These are phyloP conservation scores for Castor canadensis DNA, from an alignment of 2,113 vertebrate genomes.

Conservation along the genomic window DNA sequence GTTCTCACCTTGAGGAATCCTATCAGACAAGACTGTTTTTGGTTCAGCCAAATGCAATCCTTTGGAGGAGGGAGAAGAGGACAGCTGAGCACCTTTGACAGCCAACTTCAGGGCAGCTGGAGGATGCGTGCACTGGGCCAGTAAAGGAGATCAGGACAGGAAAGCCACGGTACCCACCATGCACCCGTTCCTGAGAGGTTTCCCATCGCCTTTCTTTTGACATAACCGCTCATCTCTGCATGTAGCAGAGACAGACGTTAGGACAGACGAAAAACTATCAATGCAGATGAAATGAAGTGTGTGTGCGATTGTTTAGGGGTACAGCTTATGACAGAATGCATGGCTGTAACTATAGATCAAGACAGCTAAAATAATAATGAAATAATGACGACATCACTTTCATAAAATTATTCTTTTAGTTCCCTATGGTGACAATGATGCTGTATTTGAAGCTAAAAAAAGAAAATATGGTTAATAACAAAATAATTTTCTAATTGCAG, in stretches of 20 bases:
- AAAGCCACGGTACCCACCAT: not conserved
- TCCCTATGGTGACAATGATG: not conserved
- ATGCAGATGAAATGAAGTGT: not conserved
- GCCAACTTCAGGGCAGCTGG: constrained; percentile 44
- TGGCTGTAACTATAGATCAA: not conserved
- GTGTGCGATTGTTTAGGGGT: not conserved
- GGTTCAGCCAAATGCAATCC: not conserved
- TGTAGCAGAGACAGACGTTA: not conserved
- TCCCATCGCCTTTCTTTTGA: not conserved
- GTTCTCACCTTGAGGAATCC: not conserved
- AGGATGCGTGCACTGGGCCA: constrained; percentile 30
- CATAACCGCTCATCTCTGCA: not conserved
- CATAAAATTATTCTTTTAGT: not conserved
- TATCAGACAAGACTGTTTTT: not conserved
- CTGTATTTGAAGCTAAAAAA: not conserved
- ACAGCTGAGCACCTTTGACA: constrained; percentile 1
- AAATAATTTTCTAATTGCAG: not conserved
- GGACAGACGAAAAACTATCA: not conserved
- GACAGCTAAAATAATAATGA: not conserved
- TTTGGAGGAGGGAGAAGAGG: not conserved
- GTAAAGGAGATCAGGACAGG: constrained; percentile 45
- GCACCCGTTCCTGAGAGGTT: not conserved
- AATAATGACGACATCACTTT: not conserved
- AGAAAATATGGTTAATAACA: not conserved
- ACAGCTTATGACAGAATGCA: not conserved